A percentile compares a stretch with the other conserved stretches of the same genome.
Conservation (phyloP, 2,797 vertebrate species). For the Streptopelia turtur region DNA sequence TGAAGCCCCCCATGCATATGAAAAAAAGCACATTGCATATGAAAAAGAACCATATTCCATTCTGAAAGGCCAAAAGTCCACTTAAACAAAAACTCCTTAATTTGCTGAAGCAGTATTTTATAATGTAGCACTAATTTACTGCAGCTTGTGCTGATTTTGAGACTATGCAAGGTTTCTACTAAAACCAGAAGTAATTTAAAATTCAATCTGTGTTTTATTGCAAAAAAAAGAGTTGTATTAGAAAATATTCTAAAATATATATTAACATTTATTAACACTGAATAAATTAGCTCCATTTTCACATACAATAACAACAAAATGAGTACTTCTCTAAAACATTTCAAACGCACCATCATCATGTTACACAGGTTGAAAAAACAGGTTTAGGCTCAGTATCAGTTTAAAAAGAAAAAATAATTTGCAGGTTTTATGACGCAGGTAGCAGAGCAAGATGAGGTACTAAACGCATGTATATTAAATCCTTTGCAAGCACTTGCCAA, state of each 20-base stretch:
- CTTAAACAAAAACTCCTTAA: background rate
- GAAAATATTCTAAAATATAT: background rate
- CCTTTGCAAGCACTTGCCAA: background rate
- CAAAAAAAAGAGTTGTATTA: background rate
- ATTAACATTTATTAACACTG: background rate
- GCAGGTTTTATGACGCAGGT: background rate
- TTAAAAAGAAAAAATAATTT: background rate
- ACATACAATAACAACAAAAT: background rate
- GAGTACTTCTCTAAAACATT: background rate
- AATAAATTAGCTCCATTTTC: background rate
- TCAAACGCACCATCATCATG: rapidly evolving
- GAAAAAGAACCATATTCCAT: slow-evolving; percentile 30
- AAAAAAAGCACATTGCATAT: slow-evolving; percentile 23
- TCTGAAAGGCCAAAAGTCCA: slow-evolving; percentile 8
- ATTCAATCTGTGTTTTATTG: background rate
- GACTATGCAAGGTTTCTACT: background rate
- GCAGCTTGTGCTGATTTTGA: background rate
- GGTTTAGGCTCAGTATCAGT: background rate
- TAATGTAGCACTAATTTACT: background rate
- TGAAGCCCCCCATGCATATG: background rate
- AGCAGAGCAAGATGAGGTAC: background rate
- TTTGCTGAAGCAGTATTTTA: background rate
- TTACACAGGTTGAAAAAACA: background rate
- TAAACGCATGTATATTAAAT: background rate
- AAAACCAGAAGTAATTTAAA: background rate